Evolutionary conservation across 2,888 invertebrate genomes (phyloP), one percentile per base, ranked within the genome.

Genomic region (Philopedon plagiatum): DNA sequence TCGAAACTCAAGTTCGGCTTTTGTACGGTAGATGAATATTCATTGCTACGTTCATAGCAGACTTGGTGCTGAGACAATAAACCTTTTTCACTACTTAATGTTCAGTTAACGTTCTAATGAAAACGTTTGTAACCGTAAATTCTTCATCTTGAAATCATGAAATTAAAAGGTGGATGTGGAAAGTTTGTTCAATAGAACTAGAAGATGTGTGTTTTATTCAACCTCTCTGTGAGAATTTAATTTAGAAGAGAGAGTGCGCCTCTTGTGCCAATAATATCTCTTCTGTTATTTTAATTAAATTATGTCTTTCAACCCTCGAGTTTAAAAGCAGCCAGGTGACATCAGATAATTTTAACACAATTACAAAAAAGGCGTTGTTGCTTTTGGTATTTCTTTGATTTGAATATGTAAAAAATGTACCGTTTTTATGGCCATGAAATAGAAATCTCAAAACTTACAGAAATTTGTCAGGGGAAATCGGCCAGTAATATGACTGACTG

Each of bases 11-110:
- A 80, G 78, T 79, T 80, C 76, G 79, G 78, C 80, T 80, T 80
- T 81, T 81, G 79, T 80, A 78, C 76, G 76, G 23, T 51, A 54
- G 78, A 82, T 83, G 82, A 83, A 83, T 83, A 83, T 83, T 83
- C 83, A 83, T 83, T 80, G 78, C 78, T 76, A 60, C 75, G 76
- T 75, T 77, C 76, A 65, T 72, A 70, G 76, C 74, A 74, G 78
- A 76, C 76, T 77, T 76, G 74, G 7, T 34, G 61, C 71, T 71
- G 77, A 77, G 80, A 81, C 79, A 81, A 81, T 80, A 79, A 79
- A 76, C 41, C 56, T 62, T 69, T 69, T 69, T 62, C 54, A 44
- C 39, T 56, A 41, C 39, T 65, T 65, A 65, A 65, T 65, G 65
- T 65, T 65, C 65, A 54, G 65, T 65, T 65, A 49, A 49, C 49